A percentile compares a stretch with the other conserved stretches of the same genome.
These are phyloP conservation scores for Oscheius sp. DNA, from an alignment of 2,888 invertebrate species.

Conservation along the genomic window DNA sequence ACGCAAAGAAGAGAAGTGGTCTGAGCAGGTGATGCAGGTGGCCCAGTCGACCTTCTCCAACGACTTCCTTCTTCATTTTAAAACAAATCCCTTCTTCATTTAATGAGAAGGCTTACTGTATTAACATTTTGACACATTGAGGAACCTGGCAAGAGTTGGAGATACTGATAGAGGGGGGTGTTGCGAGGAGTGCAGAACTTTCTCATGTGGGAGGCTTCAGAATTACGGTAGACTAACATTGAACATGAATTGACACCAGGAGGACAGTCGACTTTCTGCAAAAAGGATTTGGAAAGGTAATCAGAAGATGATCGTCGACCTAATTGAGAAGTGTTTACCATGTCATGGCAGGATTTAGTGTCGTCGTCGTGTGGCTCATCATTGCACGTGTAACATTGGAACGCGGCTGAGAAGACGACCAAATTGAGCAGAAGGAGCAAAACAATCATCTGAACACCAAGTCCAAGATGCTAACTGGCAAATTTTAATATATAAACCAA, in stretches of 20 bases:
- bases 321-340: conserved; percentile 39
- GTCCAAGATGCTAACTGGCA: too few relatives aligned
- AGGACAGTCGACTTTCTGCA: conserved; percentile 42
- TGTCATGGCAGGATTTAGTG: conserved; percentile 60
- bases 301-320: conserved; percentile 20
- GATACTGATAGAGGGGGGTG: conserved; percentile 68
- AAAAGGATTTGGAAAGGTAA: background rate
- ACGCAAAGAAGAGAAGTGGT: conserved; percentile 58
- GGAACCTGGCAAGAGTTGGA: conserved; percentile 66
- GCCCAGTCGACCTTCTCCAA: conserved; percentile 33
- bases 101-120: conserved; percentile 42
- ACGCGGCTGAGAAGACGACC: conserved; percentile 40
- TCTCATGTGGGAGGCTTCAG: conserved; percentile 52
- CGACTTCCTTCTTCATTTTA: background rate
- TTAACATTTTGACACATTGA: conserved; percentile 69
- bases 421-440: background rate
- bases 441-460: background rate
- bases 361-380: conserved; percentile 29
- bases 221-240: conserved; percentile 47
- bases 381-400: conserved; percentile 68
- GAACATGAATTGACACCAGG: conserved; percentile 42
- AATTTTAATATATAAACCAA: conserved; percentile 16
- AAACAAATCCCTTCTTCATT: background rate
- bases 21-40: conserved; percentile 43
- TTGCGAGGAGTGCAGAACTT: conserved; percentile 69